Percentiles rank a stretch among this genome's conserved stretches.
Conservation (phyloP, 2,113 vertebrate genomes). For the Corythaeola cristata region DNA sequence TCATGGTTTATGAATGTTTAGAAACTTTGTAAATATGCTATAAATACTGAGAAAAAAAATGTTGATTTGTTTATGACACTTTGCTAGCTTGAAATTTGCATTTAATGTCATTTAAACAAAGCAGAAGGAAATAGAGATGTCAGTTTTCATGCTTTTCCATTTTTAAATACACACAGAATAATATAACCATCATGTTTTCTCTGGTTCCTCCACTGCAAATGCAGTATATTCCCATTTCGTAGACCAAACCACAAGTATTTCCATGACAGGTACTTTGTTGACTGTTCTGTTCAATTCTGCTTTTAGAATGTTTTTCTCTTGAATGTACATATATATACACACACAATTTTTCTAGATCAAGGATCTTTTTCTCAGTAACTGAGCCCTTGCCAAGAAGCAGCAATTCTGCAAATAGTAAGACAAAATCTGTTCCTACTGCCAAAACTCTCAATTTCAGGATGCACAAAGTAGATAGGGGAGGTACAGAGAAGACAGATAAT, state of each 20-base stretch:
- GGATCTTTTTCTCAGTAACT: background rate
- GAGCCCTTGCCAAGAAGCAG: background rate
- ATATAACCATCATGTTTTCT: background rate
- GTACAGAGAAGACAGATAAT: background rate
- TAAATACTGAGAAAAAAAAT: background rate
- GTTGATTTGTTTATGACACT: background rate
- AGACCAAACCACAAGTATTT: background rate
- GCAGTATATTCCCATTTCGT: background rate
- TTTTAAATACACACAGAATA: background rate
- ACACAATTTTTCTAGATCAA: background rate
- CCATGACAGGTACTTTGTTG: background rate
- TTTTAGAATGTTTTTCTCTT: background rate
- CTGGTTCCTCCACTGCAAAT: background rate
- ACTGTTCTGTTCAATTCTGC: background rate
- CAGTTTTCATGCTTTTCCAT: background rate
- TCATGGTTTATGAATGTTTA: background rate
- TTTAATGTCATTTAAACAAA: background rate
- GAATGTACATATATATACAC: background rate
- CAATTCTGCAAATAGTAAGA: background rate
- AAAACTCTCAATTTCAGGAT: background rate
- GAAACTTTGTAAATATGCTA: background rate
- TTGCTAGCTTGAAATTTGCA: background rate
- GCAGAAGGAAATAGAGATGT: background rate
- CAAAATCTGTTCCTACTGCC: background rate
- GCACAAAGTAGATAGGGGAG: background rate